phyloP scores from a whole-genome alignment of 2,888 invertebrate genomes.

The Eilema griseolum region DNA sequence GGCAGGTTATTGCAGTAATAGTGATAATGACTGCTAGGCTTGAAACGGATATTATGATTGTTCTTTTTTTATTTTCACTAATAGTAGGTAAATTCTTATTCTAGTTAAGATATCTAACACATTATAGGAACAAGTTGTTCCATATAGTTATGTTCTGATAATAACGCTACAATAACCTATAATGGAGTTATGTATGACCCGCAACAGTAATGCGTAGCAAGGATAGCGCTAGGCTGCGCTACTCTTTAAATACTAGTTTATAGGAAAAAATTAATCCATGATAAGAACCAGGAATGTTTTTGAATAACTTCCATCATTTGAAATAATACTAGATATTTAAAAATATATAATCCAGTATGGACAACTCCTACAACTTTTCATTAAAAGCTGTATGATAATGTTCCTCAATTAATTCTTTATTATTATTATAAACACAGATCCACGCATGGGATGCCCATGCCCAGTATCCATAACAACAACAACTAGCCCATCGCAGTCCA shows the following conservation, averaged over 20 bases:
- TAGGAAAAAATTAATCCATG: not conserved
- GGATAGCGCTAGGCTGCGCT: no score
- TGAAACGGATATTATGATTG: conserved; percentile 13
- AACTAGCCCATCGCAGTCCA: no score
- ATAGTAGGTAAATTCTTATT: not conserved
- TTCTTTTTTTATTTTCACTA: not conserved
- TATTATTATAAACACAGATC: not conserved
- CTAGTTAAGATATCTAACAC: not conserved
- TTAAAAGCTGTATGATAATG: no score
- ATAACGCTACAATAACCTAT: not conserved
- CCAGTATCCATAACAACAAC: not conserved
- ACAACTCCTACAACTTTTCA: not conserved
- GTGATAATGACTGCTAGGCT: conserved; percentile 9
- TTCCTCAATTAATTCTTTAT: no score
- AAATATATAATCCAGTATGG: no score
- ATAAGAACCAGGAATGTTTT: no score
- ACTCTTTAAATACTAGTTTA: no score
- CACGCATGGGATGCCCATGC: no score
- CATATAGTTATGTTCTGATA: not conserved
- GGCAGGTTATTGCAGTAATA: conserved; percentile 17
- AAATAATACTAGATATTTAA: no score
- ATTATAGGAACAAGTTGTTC: not conserved
- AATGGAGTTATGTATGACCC: no score
- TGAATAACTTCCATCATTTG: not conserved
- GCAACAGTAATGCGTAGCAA: no score